A percentile compares a stretch with the other conserved stretches of the same genome.
Conservation (phyloP, 2,888 invertebrate species). For the Erannis defoliaria region DNA sequence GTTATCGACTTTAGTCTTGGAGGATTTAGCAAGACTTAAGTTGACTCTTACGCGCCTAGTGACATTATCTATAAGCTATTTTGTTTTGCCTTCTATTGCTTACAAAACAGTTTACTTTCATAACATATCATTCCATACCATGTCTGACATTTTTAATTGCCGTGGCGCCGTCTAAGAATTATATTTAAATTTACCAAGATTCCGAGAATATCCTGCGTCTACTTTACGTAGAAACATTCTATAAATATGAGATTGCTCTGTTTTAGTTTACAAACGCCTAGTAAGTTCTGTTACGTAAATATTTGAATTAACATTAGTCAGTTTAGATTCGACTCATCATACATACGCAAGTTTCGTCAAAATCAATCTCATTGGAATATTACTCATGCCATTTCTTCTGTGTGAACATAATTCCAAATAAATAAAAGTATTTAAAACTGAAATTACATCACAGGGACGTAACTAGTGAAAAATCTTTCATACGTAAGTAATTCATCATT, state of each 20-base stretch:
- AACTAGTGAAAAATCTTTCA: neutral
- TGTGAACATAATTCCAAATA: neutral
- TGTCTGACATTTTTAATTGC: conserved; percentile 58
- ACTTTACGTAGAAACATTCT: conserved; percentile 47
- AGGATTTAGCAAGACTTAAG: no score
- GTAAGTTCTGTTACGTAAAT: conserved; percentile 29
- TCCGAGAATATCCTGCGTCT: conserved; percentile 50
- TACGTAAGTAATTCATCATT: neutral
- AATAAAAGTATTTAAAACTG: neutral
- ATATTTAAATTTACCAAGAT: conserved; percentile 56
- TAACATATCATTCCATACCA: conserved; percentile 22
- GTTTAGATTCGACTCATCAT: conserved; percentile 20
- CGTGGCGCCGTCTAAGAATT: conserved; percentile 58
- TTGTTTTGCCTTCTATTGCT: no score
- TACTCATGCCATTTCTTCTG: neutral
- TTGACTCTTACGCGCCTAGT: neutral
- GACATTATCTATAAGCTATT: neutral
- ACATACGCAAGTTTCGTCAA: conserved; percentile 11
- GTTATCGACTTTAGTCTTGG: no score
- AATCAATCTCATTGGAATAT: conserved; percentile 4
- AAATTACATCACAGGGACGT: neutral
- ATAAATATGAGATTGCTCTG: conserved; percentile 30
- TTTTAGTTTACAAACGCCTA: conserved; percentile 31
- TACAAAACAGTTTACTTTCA: no score
- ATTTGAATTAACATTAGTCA: conserved; percentile 30